Conservation (phyloP, 1,140 invertebrate species). For the Pissodes strobi region DNA sequence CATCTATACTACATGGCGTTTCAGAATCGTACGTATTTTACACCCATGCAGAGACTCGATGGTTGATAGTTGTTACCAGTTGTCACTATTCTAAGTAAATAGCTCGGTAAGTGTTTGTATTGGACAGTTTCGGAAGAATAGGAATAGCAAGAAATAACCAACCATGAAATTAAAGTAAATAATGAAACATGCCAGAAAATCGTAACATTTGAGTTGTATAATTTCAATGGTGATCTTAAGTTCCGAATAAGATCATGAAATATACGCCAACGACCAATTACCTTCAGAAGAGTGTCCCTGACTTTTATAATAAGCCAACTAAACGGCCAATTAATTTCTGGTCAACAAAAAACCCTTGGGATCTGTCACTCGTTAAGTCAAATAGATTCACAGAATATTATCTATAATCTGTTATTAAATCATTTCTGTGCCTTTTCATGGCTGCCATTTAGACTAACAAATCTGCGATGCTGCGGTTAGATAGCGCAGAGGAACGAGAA, state of each 20-base stretch:
- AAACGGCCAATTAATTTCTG: constrained; percentile 24
- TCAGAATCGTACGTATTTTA: no score
- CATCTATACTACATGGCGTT: no score
- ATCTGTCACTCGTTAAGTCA: constrained; percentile 32
- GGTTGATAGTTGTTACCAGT: no score
- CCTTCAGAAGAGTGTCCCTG: not conserved
- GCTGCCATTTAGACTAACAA: constrained; percentile 33
- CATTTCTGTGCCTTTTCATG: constrained; percentile 31
- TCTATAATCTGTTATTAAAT: constrained; percentile 35
- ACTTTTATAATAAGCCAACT: constrained; percentile 3
- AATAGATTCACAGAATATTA: constrained; percentile 35
- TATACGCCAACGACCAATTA: constrained; percentile 20
- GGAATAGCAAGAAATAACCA: no score
- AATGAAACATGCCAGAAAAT: no score
- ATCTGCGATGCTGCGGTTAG: constrained; percentile 27
- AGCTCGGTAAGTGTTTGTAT: no score
- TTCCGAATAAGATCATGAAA: not conserved
- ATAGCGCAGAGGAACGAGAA: constrained; percentile 17
- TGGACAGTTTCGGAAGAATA: no score
- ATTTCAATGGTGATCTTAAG: no score
- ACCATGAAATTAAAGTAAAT: no score
- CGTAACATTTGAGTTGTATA: no score
- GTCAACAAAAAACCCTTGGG: constrained; percentile 5
- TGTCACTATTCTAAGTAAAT: no score
- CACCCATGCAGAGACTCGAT: no score